A percentile compares a stretch with the other conserved stretches of the same genome.
phyloP scores from a whole-genome alignment of 2,888 invertebrate species.

The Caenorhabditis sp. region DNA sequence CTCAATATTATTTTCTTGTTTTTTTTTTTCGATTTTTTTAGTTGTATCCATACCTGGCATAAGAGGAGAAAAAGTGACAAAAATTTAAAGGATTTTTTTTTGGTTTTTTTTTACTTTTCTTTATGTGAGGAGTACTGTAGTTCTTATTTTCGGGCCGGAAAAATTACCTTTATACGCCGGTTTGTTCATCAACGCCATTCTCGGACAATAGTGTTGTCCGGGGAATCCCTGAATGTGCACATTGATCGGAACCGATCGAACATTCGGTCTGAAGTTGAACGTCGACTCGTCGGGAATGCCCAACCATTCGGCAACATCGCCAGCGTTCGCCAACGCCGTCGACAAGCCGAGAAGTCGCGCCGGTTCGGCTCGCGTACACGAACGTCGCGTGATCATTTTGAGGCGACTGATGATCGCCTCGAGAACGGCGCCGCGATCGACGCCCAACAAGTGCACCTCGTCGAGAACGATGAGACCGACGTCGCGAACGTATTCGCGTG shows the following conservation, averaged over 20 bases:
- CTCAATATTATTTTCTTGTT: too few relatives aligned
- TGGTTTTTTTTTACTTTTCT: too few relatives aligned
- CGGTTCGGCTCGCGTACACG: slow-evolving; percentile 71
- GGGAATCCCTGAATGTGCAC: slow-evolving; percentile 93
- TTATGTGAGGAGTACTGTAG: too few relatives aligned
- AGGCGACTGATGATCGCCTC: slow-evolving; percentile 90
- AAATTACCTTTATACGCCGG: slow-evolving; percentile 85
- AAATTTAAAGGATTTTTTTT: too few relatives aligned
- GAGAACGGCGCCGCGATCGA: slow-evolving; percentile 77
- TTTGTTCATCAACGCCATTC: slow-evolving; percentile 99
- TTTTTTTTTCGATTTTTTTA: too few relatives aligned
- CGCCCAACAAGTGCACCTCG: slow-evolving; percentile 90
- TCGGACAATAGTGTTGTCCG: slow-evolving; percentile 96
- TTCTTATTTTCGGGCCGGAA: slow-evolving; percentile 2
- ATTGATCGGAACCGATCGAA: slow-evolving; percentile 94
- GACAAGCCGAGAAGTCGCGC: slow-evolving; percentile 92
- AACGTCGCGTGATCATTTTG: slow-evolving; percentile 61
- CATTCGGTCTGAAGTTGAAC: slow-evolving; percentile 96
- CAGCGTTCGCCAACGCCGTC: slow-evolving; percentile 95
- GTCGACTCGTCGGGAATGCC: slow-evolving; percentile 84
- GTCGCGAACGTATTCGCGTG: slow-evolving; percentile 83
- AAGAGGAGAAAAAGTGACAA: too few relatives aligned
- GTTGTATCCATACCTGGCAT: too few relatives aligned
- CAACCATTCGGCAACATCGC: slow-evolving; percentile 94
- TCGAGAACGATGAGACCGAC: slow-evolving; percentile 81